Conservation (phyloP, 2,113 vertebrate genomes). For the Sterna hirundo region DNA sequence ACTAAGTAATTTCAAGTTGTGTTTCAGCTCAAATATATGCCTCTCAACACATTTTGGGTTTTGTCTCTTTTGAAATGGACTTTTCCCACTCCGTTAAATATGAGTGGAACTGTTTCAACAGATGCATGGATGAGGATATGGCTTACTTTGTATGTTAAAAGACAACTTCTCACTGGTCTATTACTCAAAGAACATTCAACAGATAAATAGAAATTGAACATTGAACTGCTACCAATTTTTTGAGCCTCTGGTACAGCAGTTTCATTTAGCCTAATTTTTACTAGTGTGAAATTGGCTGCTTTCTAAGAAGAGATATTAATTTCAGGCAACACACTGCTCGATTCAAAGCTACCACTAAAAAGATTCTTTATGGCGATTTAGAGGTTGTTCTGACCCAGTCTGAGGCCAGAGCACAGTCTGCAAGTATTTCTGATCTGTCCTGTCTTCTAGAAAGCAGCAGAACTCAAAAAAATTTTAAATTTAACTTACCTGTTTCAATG, state of each 20-base stretch:
- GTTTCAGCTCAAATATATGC: background rate
- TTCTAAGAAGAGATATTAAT: background rate
- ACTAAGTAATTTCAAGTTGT: background rate
- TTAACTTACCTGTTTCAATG: rapidly evolving
- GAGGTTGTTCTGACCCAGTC: background rate
- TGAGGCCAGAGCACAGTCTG: background rate
- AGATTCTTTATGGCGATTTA: background rate
- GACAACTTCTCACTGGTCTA: background rate
- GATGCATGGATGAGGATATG: background rate
- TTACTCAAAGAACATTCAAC: background rate
- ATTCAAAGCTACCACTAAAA: background rate
- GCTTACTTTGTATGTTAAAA: background rate
- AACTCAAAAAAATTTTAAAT: background rate
- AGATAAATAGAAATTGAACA: background rate
- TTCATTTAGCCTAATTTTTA: conserved; percentile 10
- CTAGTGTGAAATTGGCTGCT: background rate
- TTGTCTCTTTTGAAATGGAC: background rate
- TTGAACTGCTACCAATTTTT: background rate
- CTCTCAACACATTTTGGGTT: background rate
- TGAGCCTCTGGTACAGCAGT: background rate
- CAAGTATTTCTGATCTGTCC: background rate
- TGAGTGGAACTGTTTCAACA: background rate
- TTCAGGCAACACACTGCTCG: background rate
- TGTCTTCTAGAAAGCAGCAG: background rate
- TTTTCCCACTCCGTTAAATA: background rate